Evolutionary conservation across 2,797 vertebrate genomes (phyloP).

Genomic region (Malurus splendens): DNA sequence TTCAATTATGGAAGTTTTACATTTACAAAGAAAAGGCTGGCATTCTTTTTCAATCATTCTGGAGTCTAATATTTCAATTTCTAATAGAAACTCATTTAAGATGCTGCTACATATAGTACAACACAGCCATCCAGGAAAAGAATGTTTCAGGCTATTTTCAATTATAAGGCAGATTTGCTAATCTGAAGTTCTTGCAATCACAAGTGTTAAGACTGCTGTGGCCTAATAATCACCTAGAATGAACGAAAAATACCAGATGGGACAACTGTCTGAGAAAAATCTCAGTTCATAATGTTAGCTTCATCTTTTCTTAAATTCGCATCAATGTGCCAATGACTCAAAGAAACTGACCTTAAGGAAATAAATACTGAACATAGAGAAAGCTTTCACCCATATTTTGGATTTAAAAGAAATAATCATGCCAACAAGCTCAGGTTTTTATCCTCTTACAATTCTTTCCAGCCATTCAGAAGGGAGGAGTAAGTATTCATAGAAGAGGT

Average conservation of each 20-base stretch:
- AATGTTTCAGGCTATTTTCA: neutral
- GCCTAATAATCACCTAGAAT: neutral
- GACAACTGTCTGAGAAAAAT: neutral
- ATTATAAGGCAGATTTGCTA: neutral
- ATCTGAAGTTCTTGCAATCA: neutral
- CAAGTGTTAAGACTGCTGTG: neutral
- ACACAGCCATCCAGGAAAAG: neutral
- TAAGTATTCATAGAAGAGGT: neutral
- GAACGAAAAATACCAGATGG: neutral
- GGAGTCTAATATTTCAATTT: neutral
- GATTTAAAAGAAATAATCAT: neutral
- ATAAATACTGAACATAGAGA: neutral
- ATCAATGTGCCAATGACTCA: neutral
- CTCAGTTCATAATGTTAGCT: neutral
- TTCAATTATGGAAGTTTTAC: slow-evolving; percentile 27
- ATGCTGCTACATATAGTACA: neutral
- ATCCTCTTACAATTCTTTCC: neutral
- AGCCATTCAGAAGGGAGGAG: neutral
- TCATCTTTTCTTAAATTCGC: neutral
- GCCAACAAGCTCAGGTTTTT: neutral
- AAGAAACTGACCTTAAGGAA: neutral
- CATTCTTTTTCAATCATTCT: neutral
- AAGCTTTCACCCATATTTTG: neutral
- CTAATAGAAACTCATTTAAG: slow-evolving; percentile 7
- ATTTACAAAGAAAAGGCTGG: slow-evolving; percentile 5